Percentiles rank a stretch among this genome's conserved stretches.
Conservation (phyloP, 2,888 invertebrate species). For the Drosophila ezoana region DNA sequence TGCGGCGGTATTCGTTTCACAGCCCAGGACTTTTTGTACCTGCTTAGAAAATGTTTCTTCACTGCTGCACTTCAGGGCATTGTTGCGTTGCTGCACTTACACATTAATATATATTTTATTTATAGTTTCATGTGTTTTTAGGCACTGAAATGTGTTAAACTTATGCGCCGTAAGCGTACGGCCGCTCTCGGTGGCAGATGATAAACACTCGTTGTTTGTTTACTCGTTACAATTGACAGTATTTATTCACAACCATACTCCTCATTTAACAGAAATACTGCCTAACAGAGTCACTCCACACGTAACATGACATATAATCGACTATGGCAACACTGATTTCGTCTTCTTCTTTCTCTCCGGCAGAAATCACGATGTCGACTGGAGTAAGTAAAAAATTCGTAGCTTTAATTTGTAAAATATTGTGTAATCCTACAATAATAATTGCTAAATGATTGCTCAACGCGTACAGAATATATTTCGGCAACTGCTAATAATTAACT, state of each 20-base stretch:
- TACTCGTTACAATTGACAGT: conserved; percentile 17
- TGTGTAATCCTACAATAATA: conserved; percentile 63
- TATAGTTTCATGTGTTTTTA: conserved; percentile 37
- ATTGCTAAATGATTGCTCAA: conserved; percentile 28
- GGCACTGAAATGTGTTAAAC: conserved; percentile 46
- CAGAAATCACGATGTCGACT: conserved; percentile 89
- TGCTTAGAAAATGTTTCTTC: conserved; percentile 12
- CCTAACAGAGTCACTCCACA: conserved; percentile 19
- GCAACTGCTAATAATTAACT: conserved; percentile 26
- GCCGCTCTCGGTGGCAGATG: conserved; percentile 47
- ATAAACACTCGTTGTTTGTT: conserved; percentile 23
- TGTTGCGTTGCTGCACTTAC: conserved; percentile 36
- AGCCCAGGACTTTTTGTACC: conserved; percentile 16
- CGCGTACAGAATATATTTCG: conserved; percentile 1
- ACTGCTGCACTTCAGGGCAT: conserved; percentile 28
- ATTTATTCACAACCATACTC: conserved; percentile 17
- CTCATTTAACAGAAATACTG: conserved; percentile 28
- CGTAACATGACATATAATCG: conserved; percentile 12
- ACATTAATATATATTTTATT: conserved; percentile 29
- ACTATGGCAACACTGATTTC: conserved; percentile 32
- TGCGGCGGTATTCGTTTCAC: conserved; percentile 35
- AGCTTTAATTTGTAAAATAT: conserved; percentile 74
- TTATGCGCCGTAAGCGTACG: conserved; percentile 58
- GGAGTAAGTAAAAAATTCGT: conserved; percentile 87
- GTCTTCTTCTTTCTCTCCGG: conserved; percentile 85